phyloP scores from a whole-genome alignment of 2,113 vertebrate species.

The Toxotes jaculatrix region DNA sequence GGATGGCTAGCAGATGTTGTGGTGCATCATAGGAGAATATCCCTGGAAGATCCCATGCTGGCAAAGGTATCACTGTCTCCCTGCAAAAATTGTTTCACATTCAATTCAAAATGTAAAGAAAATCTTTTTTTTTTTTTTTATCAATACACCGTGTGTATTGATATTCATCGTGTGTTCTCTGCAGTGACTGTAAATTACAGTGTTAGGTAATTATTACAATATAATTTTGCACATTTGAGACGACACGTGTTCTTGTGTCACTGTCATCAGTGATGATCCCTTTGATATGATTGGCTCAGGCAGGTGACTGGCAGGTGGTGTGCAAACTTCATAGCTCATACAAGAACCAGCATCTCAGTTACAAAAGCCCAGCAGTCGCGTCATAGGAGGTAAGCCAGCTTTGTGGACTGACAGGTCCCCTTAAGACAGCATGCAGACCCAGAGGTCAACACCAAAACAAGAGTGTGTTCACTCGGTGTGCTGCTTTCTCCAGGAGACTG shows the following conservation, averaged over 20 bases:
- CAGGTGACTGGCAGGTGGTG: slow-evolving; percentile 24
- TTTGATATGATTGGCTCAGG: slow-evolving; percentile 12
- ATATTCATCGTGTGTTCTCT: not conserved
- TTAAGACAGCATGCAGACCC: not conserved
- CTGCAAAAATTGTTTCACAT: not conserved
- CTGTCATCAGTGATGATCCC: slow-evolving; percentile 1
- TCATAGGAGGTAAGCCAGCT: slow-evolving; percentile 60
- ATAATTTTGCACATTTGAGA: not conserved
- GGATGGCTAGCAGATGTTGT: slow-evolving; percentile 25
- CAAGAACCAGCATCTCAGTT: slow-evolving; percentile 30
- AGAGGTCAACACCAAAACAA: slow-evolving; percentile 29
- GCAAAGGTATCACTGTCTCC: not conserved
- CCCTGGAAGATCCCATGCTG: not conserved
- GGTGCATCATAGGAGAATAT: slow-evolving; percentile 28
- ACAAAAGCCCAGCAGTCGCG: not conserved
- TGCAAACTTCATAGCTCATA: slow-evolving; percentile 42
- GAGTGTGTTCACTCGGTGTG: not conserved
- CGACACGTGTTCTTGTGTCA: not conserved
- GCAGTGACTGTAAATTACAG: not conserved
- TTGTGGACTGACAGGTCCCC: slow-evolving; percentile 18
- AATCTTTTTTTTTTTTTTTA: too few relatives aligned
- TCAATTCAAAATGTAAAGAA: not conserved
- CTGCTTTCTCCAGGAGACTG: too few relatives aligned
- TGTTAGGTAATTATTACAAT: not conserved
- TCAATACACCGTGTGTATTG: too few relatives aligned